Base-by-base conservation (phyloP, 1,140 invertebrate species). In the Oedothorax gibbosus region DNA sequence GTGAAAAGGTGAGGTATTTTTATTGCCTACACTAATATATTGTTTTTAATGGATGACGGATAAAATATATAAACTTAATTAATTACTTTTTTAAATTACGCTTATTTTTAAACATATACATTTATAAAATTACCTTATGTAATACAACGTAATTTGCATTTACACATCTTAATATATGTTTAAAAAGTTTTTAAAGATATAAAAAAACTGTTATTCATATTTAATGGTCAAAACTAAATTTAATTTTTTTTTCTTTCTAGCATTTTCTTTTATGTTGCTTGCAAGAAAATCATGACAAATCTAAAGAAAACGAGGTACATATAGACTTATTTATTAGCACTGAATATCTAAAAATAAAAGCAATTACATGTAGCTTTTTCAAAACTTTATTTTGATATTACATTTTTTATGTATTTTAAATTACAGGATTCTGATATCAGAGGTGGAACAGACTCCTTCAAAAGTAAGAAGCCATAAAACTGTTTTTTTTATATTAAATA, bases 391-490 rank as follows among this genome's bases (percentile, higher is more conserved):
- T 15, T 60, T 18, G 12, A 18, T 56, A 50, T 51, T 68, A 60
- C 50, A 20, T 15, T 15, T 64, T 64, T 66, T 75, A 0, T 68
- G 18, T 21, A 2, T 35, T 35, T 35, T 35, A 35, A 35, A 35
- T 35, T 35, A 50, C 18, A 84, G 81, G 81, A 84, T 68, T 84
- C 81, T 50, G 81, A 84, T n/a, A 75, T 84, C 1, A 75, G 81
- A 76, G 75, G 81, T 50, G 62, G 81, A 7, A 84, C 83, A 8
- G 75, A 77, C 35, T 85, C 83, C 7, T 85, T 85, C 62, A 85
- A 85, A 78, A 77, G 73, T 78, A 78, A 78, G 54, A 49, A 20
- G 0, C 10, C 15, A 4, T 49, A 35, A 35, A 35, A 35, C 35
- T 35, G 35, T 35, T 35, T 35, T 35, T 35, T 2, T 2, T 35